Evolutionary conservation across 2,797 vertebrate genomes (phyloP).

Genomic region (Parotocinclus haroldoi): DNA sequence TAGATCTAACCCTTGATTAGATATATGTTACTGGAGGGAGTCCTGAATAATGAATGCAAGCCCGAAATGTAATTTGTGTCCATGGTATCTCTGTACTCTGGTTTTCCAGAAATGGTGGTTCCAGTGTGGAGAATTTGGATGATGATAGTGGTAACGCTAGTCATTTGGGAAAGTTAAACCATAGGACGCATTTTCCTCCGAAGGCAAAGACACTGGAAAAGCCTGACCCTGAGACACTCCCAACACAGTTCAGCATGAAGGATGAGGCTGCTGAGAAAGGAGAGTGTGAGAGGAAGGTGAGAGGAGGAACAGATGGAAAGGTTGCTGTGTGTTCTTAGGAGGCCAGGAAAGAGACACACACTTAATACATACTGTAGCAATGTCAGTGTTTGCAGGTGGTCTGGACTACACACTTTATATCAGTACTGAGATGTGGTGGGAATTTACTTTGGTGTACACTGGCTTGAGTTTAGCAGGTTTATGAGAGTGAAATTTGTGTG

Average conservation of each 20-base stretch:
- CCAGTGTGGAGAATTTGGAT: constrained; percentile 55
- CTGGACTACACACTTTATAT: not conserved
- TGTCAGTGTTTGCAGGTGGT: constrained; percentile 27
- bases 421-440: not conserved
- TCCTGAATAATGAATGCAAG: too few relatives aligned
- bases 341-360: constrained; percentile 13
- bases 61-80: not conserved
- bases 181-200: constrained; percentile 55
- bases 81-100: constrained; percentile 43
- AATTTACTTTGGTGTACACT: not conserved
- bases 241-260: constrained; percentile 60
- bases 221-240: constrained; percentile 59
- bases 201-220: constrained; percentile 59
- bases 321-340: constrained; percentile 45
- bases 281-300: constrained; percentile 63
- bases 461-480: not conserved
- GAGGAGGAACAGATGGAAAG: constrained; percentile 73
- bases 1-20: too few relatives aligned
- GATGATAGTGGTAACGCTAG: constrained; percentile 50
- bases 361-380: constrained; percentile 10
- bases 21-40: too few relatives aligned
- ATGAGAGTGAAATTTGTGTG: not conserved
- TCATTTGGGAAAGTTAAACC: constrained; percentile 70
- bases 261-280: constrained; percentile 41
- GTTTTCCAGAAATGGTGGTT: constrained; percentile 53